These are phyloP conservation scores for Dipus sagitta DNA, from an alignment of 2,797 vertebrate species.

Conservation along the genomic window DNA sequence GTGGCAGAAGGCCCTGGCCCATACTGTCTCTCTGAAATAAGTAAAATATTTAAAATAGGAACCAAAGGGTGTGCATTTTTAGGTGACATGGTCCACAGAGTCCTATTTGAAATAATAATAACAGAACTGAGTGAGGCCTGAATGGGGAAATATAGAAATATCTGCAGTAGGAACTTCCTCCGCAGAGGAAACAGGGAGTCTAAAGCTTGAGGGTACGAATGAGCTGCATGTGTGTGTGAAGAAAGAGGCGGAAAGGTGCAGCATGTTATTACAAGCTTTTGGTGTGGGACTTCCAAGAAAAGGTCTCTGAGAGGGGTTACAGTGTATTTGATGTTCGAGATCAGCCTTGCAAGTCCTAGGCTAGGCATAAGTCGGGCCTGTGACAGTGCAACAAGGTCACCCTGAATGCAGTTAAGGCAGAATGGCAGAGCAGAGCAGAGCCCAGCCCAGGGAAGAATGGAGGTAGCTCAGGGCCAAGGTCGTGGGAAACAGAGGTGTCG, in stretches of 20 bases:
- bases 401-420: neutral
- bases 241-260: neutral
- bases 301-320: neutral
- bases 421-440: neutral
- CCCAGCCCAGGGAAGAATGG: no score
- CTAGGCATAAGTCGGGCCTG: neutral
- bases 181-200: no score
- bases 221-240: neutral
- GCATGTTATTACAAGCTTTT: neutral
- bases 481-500: neutral
- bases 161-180: neutral
- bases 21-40: no score
- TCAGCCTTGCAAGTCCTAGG: neutral
- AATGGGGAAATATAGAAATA: neutral
- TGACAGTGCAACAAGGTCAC: neutral
- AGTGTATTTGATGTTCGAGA: neutral
- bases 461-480: no score
- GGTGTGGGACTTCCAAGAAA: neutral
- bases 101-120: neutral
- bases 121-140: neutral
- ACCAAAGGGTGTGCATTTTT: neutral
- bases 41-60: neutral
- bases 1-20: no score
- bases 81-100: neutral
- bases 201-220: neutral